Evolutionary conservation across 2,888 invertebrate species (phyloP).

Genomic region (Blomia tropicalis): DNA sequence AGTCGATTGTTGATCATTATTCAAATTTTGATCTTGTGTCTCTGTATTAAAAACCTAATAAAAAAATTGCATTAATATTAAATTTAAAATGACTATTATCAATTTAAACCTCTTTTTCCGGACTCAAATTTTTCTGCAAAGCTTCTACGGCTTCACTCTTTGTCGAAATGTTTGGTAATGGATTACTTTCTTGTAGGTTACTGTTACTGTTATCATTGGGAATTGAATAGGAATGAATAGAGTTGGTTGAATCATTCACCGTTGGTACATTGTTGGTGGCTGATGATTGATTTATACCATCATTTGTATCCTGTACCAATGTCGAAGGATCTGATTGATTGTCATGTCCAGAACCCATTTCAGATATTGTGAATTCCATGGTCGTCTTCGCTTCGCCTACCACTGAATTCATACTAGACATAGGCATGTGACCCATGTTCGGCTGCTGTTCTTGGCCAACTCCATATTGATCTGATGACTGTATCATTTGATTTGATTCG

Average conservation of each 20-base stretch:
- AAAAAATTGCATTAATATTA: not conserved
- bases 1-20: not conserved
- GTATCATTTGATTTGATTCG: not conserved
- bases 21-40: constrained; percentile 1
- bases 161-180: not conserved
- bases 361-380: constrained; percentile 18
- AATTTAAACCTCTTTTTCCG: constrained; percentile 19
- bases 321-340: constrained; percentile 20
- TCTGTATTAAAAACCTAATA: not conserved
- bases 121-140: constrained; percentile 5
- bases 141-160: constrained; percentile 1
- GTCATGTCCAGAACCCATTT: constrained; percentile 23
- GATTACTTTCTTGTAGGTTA: not conserved
- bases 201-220: not conserved
- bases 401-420: constrained; percentile 12
- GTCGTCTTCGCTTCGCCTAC: constrained; percentile 24
- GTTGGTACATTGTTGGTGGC: not conserved
- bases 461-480: not conserved
- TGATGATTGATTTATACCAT: not conserved
- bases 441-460: not conserved
- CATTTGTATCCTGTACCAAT: not conserved
- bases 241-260: not conserved
- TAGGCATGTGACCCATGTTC: constrained; percentile 11
- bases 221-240: not conserved
- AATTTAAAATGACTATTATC: not conserved